Base-by-base conservation (phyloP, 2,113 vertebrate species). In the Pseudorectes ferrugineus region DNA sequence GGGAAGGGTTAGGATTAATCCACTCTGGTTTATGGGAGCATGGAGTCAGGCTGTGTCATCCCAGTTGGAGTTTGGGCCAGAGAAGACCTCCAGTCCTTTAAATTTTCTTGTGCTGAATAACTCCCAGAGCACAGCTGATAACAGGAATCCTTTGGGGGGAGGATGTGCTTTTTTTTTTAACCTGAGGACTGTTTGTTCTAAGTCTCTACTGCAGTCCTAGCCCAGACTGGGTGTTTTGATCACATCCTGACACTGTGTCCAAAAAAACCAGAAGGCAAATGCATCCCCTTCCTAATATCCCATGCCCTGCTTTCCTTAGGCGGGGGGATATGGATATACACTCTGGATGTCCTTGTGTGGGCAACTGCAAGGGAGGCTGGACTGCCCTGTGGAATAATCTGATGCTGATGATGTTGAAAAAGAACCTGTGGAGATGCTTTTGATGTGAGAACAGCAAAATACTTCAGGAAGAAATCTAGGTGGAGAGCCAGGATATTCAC, bases 81-180 rank as follows among this genome's bases (percentile, higher is more conserved):
- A 72, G n/a, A 83, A 80, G 40, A 59, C 12, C 15, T 67, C 63
- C 36, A 59, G 29, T 5, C 2, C 24, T 63, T 87, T 76, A 23
- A 36, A 76, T 76, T 67, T 76, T 5, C 26, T 59, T 38, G 14
- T 45, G 29, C 17, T 51, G 35, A 79, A 24, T 16, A 58, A 75
- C 10, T 33, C 40, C 29, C 0, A 0, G 22, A n/a, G 25, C 24
- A 31, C 5, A 40, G n/a, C 13, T 52, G 40, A 61, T 22, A 70
- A 22, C 21, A 51, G 33, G 9, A 18, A 54, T 22, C 26, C 7
- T 63, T 38, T 2, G 0, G 3, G 18, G 15, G 2, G 12, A 51
- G 2, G 14, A 48, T 61, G 17, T 5, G 6, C 6, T 5, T 5
- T 22, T 22, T 45, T 63, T 51, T 22, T 31, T 36, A 6, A 2